These are phyloP conservation scores for Oncorhynchus keta DNA, from an alignment of 2,113 vertebrate species.

Conservation along the genomic window DNA sequence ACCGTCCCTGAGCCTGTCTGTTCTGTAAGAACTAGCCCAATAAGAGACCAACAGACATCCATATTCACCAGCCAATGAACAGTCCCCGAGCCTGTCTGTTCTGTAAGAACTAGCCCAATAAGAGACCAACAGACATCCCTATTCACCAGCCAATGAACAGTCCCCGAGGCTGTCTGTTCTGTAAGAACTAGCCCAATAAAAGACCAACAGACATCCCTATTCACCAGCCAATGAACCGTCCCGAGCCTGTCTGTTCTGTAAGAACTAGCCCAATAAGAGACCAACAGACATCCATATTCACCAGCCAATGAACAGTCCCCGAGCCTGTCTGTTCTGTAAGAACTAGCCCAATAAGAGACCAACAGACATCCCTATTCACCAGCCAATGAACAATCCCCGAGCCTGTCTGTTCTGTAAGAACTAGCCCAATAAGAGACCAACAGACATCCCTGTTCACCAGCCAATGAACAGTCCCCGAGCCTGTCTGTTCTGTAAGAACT, in stretches of 20 bases:
- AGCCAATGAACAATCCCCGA: background rate
- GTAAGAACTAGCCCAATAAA: conserved; percentile 36
- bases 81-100: background rate
- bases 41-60: conserved; percentile 23
- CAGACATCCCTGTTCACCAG: conserved; percentile 30
- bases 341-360: conserved; percentile 30
- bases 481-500: too few species aligned
- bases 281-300: conserved; percentile 30
- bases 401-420: conserved; percentile 24
- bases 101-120: conserved; percentile 39
- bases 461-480: too few species aligned
- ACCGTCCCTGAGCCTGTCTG: background rate
- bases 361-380: conserved; percentile 30
- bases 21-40: conserved; percentile 39
- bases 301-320: background rate
- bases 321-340: conserved; percentile 14
- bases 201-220: conserved; percentile 26
- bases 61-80: conserved; percentile 12
- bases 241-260: conserved; percentile 11
- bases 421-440: conserved; percentile 25
- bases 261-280: conserved; percentile 32
- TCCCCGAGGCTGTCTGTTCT: background rate
- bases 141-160: conserved; percentile 26
- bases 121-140: conserved; percentile 24
- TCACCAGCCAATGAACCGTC: conserved; percentile 6